These are phyloP conservation scores for Lumbricus terrestris DNA, from an alignment of 2,888 invertebrate genomes.

Conservation along the genomic window DNA sequence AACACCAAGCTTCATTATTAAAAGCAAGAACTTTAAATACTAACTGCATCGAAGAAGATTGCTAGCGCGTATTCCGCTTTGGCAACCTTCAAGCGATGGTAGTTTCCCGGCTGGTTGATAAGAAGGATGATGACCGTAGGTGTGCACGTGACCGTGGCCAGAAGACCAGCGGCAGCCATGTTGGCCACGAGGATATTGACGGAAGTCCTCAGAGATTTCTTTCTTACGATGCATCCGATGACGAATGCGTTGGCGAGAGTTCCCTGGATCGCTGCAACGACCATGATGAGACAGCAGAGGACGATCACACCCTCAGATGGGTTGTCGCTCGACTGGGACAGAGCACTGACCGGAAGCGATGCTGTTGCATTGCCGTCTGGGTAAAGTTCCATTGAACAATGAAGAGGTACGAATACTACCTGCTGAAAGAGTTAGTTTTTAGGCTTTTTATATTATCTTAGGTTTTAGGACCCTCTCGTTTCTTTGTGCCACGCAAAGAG, in stretches of 20 bases:
- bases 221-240: background rate
- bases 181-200: constrained; percentile 3
- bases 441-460: too few species aligned
- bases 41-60: background rate
- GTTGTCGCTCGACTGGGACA: background rate
- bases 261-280: background rate
- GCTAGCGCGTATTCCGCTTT: background rate
- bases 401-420: too few species aligned
- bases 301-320: background rate
- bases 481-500: too few species aligned
- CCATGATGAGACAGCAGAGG: background rate
- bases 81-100: background rate
- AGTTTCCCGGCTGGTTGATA: background rate
- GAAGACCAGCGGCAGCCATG: background rate
- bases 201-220: background rate
- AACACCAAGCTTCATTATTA: too few species aligned
- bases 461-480: too few species aligned
- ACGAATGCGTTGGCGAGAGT: background rate
- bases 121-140: background rate
- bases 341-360: background rate
- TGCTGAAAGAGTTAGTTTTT: too few species aligned
- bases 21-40: too few species aligned
- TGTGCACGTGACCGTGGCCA: background rate
- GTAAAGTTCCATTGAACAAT: background rate
- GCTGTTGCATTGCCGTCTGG: background rate